Evolutionary conservation across 1,140 invertebrate species (phyloP).

Genomic region (Xylocopa sonorina): DNA sequence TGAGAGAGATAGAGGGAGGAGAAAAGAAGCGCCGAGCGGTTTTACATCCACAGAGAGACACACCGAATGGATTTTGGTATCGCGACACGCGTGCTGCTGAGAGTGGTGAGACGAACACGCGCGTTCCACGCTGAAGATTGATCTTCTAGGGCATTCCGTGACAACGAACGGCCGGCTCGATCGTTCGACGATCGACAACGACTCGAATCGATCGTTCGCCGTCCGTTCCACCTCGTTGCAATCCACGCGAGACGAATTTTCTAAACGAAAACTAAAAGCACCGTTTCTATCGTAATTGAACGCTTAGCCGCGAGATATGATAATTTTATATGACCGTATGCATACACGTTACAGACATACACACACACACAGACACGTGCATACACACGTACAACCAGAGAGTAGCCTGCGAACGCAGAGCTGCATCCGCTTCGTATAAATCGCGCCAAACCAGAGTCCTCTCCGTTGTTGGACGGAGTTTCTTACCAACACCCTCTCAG

Average conservation of each 20-base stretch:
- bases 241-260: not conserved
- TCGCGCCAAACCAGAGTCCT: not conserved
- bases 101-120: conserved; percentile 37
- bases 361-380: not conserved
- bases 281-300: conserved; percentile 14
- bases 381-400: not conserved
- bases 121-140: conserved; percentile 53
- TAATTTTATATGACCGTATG: conserved; percentile 59
- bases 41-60: conserved; percentile 76
- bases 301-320: conserved; percentile 17
- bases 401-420: not conserved
- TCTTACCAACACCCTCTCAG: conserved; percentile 50
- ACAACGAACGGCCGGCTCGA: conserved; percentile 11
- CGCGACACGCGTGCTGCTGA: conserved; percentile 54
- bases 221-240: not conserved
- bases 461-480: not conserved
- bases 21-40: conserved; percentile 73
- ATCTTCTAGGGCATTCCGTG: conserved; percentile 66
- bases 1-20: not conserved
- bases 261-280: not conserved
- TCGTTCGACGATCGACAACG: not conserved
- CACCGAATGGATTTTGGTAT: conserved; percentile 65
- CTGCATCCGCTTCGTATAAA: conserved; percentile 8
- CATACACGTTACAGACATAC: too few relatives aligned
- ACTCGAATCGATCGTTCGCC: not conserved